These are phyloP conservation scores for Falco novaeseelandiae DNA, from an alignment of 2,797 vertebrate species.

Conservation along the genomic window DNA sequence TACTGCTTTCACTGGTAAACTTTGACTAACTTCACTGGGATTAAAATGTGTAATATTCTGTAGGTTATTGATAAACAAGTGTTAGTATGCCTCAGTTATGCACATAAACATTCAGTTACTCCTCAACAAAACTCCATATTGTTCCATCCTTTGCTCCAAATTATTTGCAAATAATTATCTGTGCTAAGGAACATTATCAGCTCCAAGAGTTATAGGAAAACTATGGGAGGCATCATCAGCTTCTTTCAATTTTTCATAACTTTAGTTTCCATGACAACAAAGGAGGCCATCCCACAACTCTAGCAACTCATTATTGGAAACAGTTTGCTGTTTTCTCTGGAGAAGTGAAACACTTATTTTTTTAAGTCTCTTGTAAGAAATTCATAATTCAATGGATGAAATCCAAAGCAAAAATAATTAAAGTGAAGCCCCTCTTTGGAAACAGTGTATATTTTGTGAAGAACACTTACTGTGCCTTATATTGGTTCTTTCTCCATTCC, in stretches of 20 bases:
- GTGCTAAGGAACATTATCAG: background rate
- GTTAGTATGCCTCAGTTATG: background rate
- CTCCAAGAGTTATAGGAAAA: background rate
- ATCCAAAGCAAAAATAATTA: constrained; percentile 56
- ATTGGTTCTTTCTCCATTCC: background rate
- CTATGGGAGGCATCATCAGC: background rate
- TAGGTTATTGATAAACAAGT: background rate
- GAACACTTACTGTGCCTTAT: constrained; percentile 23
- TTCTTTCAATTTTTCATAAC: constrained; percentile 57
- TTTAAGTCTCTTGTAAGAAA: constrained; percentile 35
- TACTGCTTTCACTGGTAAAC: background rate
- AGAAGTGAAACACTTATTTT: background rate
- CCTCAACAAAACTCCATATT: background rate
- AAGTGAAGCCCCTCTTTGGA: constrained; percentile 43
- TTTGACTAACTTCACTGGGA: background rate
- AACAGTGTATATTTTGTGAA: constrained; percentile 31
- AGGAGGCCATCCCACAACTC: constrained; percentile 29
- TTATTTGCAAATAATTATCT: background rate
- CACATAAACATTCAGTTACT: background rate
- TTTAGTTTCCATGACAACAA: constrained; percentile 63
- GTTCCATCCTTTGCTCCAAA: background rate
- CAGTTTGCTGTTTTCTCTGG: constrained; percentile 21
- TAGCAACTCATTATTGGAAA: constrained; percentile 48
- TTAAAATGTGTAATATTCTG: background rate
- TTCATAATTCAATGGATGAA: constrained; percentile 33